Conservation (phyloP, 2,888 invertebrate genomes). For the Drymonia ruficornis region DNA sequence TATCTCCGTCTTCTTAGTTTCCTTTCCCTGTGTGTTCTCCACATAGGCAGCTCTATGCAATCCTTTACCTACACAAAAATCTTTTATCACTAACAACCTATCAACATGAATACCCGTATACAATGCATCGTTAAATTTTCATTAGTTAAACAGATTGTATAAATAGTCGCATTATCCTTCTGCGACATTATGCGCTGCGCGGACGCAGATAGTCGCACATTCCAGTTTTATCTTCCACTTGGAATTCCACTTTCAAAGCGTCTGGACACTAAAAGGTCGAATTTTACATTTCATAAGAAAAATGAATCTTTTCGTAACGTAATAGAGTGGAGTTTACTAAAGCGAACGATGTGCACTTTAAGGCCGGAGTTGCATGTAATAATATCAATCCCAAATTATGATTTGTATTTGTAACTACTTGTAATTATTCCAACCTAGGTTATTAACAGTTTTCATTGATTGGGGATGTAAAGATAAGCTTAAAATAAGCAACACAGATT, state of each 20-base stretch:
- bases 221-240: slow-evolving; percentile 44
- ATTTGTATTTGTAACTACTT: too few relatives aligned
- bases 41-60: too few relatives aligned
- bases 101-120: slow-evolving; percentile 9
- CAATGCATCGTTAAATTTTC: slow-evolving; percentile 25
- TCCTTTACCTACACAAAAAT: too few relatives aligned
- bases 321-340: slow-evolving; percentile 9
- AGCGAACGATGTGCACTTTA: slow-evolving; percentile 9
- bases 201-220: slow-evolving; percentile 34
- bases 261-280: slow-evolving; percentile 36
- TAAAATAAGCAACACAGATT: too few relatives aligned
- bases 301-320: slow-evolving; percentile 6
- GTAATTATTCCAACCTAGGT: too few relatives aligned
- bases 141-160: slow-evolving; percentile 20
- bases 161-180: slow-evolving; percentile 30
- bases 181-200: slow-evolving; percentile 27
- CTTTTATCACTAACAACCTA: too few relatives aligned
- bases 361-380: slow-evolving; percentile 19
- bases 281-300: slow-evolving; percentile 9
- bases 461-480: too few relatives aligned
- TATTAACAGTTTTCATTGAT: too few relatives aligned
- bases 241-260: slow-evolving; percentile 38
- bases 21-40: too few relatives aligned
- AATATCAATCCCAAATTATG: slow-evolving; percentile 25
- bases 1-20: too few relatives aligned